phyloP scores from a whole-genome alignment of 2,113 vertebrate genomes.

The Amblyornis subalaris region DNA sequence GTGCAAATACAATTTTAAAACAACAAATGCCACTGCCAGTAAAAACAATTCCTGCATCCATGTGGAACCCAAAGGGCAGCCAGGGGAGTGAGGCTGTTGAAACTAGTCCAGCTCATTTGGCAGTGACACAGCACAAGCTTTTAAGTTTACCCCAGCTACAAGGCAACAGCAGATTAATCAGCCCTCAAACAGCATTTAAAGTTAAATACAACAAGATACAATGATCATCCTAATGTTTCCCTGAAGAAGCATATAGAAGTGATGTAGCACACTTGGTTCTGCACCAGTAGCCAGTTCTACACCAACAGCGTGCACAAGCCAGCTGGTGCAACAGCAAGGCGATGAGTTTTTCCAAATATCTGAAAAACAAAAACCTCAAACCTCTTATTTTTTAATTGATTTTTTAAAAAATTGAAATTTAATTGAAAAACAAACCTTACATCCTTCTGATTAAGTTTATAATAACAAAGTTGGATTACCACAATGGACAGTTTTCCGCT shows the following conservation, averaged over 20 bases:
- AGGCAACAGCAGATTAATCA: neutral
- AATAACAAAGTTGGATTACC: neutral
- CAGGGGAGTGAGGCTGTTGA: neutral
- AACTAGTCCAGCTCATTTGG: neutral
- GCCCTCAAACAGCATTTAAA: neutral
- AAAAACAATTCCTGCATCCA: neutral
- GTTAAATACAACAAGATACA: neutral
- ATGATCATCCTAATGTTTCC: neutral
- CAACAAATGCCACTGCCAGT: neutral
- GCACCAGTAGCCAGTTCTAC: neutral
- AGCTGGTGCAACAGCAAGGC: neutral
- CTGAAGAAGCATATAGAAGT: neutral
- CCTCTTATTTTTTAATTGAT: neutral
- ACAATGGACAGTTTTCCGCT: neutral
- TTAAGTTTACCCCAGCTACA: neutral
- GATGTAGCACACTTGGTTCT: neutral
- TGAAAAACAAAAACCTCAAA: neutral
- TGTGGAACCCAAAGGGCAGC: neutral
- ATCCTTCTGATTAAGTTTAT: neutral
- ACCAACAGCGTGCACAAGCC: neutral
- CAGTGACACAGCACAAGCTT: neutral
- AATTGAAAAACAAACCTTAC: neutral
- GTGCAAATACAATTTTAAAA: neutral
- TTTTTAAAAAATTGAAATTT: neutral
- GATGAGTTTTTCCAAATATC: neutral